Evolutionary conservation across 2,113 vertebrate species (phyloP), one percentile per base, ranked within the genome.

Genomic region (Glaucomys volans): DNA sequence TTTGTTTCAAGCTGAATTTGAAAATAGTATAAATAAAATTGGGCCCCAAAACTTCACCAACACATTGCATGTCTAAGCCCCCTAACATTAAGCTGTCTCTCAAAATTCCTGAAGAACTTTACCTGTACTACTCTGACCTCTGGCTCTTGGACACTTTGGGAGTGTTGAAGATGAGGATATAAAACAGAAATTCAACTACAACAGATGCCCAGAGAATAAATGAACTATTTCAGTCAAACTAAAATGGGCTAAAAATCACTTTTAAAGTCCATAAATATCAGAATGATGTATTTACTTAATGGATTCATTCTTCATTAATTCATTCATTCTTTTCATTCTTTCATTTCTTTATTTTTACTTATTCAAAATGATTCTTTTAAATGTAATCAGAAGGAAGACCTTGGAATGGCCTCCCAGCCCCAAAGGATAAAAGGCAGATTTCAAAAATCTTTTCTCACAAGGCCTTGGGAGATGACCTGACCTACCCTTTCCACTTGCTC

Each of bases 1-100:
- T 74, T 84, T 92, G 62, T 74, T 84, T 92, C 37, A 67, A 88
- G 8, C 30, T 71, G 47, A n/a, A 52, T 80, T 74, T 92, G 42
- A 92, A 89, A 74, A 66, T 84, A 54, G 17, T 30, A 24, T 11
- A 14, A 64, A 28, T 54, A 47, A 62, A 40, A 5, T 12, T 57
- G 2, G 26, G 11, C 72, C 26, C 57, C 72, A 54, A 82, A 64
- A 32, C 26, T 64, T 4, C 1, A 37, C 7, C 44, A 37, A 62
- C 24, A 30, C 8, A 10, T 17, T 37, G 0, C 37, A 84, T n/a
- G 35, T 18, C 44, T 28, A 64, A 72, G 9, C 13, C 26, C 37
- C 12, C 66, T 77, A 77, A 24, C 17, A 57, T 57, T 8, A 22
- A 30, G 13, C n/a, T 32, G 1, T 52, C 35, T 8, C 42, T 64